phyloP scores from a whole-genome alignment of 92 coral and sea anemone genomes.

The Epizoanthus scotinus region DNA sequence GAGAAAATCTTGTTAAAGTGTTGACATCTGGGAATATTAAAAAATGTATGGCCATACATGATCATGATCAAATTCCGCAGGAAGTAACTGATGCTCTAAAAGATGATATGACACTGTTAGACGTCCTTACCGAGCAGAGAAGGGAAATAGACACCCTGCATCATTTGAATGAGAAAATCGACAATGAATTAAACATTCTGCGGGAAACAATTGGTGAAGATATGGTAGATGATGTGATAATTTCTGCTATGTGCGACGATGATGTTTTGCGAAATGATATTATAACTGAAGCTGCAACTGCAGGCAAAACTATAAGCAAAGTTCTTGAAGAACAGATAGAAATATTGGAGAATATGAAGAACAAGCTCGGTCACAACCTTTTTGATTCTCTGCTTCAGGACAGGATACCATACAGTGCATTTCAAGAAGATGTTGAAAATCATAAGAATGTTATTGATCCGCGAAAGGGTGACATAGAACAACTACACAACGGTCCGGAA shows the following conservation, averaged over 20 bases:
- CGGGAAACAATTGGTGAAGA: conserved; percentile 67
- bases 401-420: background rate
- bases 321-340: conserved; percentile 58
- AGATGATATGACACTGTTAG: conserved; percentile 55
- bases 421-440: background rate
- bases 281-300: conserved; percentile 36
- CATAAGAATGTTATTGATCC: background rate
- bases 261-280: conserved; percentile 28
- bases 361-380: conserved; percentile 56
- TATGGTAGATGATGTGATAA: conserved; percentile 43
- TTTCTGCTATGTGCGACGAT: background rate
- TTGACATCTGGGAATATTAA: background rate
- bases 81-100: conserved; percentile 17
- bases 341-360: conserved; percentile 39
- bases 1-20: conserved; percentile 52
- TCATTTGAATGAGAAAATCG: conserved; percentile 52
- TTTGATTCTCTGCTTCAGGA: conserved; percentile 26
- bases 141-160: conserved; percentile 60
- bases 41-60: background rate
- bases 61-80: conserved; percentile 1
- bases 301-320: conserved; percentile 49
- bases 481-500: no score
- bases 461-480: no score
- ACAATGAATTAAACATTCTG: conserved; percentile 52
- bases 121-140: conserved; percentile 48